Percentiles rank a stretch among this genome's conserved stretches.
Evolutionary conservation across 2,113 vertebrate species (phyloP).

Genomic region (Pardalotus punctatus): DNA sequence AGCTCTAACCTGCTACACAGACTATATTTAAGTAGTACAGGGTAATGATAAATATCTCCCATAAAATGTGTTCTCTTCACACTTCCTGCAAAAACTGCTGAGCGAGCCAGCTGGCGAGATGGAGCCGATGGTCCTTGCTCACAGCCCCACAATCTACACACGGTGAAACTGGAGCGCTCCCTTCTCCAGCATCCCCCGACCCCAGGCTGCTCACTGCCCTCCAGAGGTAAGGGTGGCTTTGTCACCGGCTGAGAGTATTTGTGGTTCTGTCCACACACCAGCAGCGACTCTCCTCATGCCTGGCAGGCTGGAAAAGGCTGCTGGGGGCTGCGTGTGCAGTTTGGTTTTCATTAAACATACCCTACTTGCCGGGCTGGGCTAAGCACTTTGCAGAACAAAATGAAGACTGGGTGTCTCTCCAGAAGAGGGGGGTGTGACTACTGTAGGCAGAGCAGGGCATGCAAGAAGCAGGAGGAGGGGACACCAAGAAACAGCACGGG

Average conservation of each 20-base stretch:
- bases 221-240: fast-evolving
- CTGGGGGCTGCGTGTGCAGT: too few relatives aligned
- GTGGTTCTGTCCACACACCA: not conserved
- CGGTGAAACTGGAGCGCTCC: not conserved
- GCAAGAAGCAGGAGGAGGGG: not conserved
- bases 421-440: fast-evolving
- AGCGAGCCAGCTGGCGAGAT: slow-evolving; percentile 52
- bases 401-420: not conserved
- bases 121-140: not conserved
- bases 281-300: not conserved
- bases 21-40: slow-evolving; percentile 58
- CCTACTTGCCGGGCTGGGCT: fast-evolving
- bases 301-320: not conserved
- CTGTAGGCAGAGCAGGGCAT: fast-evolving
- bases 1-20: slow-evolving; percentile 59
- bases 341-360: not conserved
- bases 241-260: fast-evolving
- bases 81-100: slow-evolving; percentile 60
- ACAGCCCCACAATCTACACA: not conserved
- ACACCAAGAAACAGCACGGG: not conserved
- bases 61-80: slow-evolving; percentile 57
- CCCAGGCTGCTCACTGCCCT: not conserved
- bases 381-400: not conserved
- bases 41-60: slow-evolving; percentile 64
- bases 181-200: not conserved